phyloP scores from a whole-genome alignment of 2,797 vertebrate species.

The Phrynocephalus guinanensis region DNA sequence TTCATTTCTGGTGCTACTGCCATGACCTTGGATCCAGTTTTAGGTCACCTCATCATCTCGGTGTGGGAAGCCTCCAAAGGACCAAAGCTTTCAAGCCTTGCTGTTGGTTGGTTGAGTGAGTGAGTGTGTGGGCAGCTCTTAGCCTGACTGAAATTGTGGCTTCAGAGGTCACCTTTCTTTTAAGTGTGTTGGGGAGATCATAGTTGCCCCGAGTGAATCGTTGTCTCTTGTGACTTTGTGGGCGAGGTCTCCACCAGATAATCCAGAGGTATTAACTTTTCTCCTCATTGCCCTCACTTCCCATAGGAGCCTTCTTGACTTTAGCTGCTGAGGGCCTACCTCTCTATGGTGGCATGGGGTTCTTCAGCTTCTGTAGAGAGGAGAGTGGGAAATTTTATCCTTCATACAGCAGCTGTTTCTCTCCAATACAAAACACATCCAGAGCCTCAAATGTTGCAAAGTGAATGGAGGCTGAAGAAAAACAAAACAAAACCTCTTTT shows the following conservation, averaged over 20 bases:
- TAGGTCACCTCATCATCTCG: not conserved
- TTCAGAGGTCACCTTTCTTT: not conserved
- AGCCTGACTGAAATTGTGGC: not conserved
- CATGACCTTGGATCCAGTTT: not conserved
- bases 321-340: not conserved
- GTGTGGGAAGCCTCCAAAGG: not conserved
- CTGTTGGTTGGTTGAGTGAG: not conserved
- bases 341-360: slow-evolving; percentile 59
- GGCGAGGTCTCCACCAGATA: not conserved
- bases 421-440: not conserved
- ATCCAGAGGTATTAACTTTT: not conserved
- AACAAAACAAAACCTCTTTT: slow-evolving; percentile 8
- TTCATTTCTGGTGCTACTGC: not conserved
- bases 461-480: slow-evolving; percentile 18
- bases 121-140: not conserved
- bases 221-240: not conserved
- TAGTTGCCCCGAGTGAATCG: not conserved
- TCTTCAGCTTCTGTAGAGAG: slow-evolving; percentile 67
- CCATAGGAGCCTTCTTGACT: not conserved
- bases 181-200: not conserved
- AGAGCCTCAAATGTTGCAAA: not conserved
- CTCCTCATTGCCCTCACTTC: not conserved
- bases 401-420: not conserved
- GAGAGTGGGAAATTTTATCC: not conserved
- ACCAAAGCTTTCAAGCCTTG: slow-evolving; percentile 19